Base-by-base conservation (phyloP, 1,140 invertebrate species). In the Geopemphigus sp. region DNA sequence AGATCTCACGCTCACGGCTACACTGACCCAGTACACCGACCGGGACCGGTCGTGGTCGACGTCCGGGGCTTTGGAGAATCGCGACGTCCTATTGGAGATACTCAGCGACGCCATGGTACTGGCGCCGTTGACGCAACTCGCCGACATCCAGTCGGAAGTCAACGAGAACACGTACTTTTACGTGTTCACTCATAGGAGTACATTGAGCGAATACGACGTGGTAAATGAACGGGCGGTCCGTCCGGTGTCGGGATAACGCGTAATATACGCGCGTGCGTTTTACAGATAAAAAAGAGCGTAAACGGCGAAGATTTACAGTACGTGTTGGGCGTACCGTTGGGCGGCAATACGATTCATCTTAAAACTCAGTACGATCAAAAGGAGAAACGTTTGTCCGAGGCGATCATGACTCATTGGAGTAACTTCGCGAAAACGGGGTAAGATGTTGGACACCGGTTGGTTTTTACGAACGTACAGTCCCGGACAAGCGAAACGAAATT, bases 241-340 rank as follows among this genome's bases (percentile, higher is more conserved):
- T n/a, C n/a, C n/a, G n/a, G n/a, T n/a, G n/a, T n/a, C n/a, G n/a
- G n/a, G n/a, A n/a, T n/a, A n/a, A n/a, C n/a, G n/a, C 15, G 15
- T 54, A 54, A 54, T 19, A 10, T 19, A 14, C 17, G 32, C 47
- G 26, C 45, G 61, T 59, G 17, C 66, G 12, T 26, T n/a, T n/a
- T 80, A 22, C 57, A 82, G 82, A 83, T 83, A 5, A 84, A 84
- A 54, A 83, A 82, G 0, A 87, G 89, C 81, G 90, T 96, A 11
- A 90, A 93, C 82, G 96, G 96, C 0, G 95, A 98, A 85, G 96
- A 98, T 84, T 84, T 98, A 83, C 90, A 95, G 0, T 98, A 96
- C 84, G 88, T 97, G 45, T 92, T 98, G 81, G 96, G 96, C 5
- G 92, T 94, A 14, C 96, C 96, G 12, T 85, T 98, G 59, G 90